These are phyloP conservation scores for Lagodon rhomboides DNA, from an alignment of 2,797 vertebrate genomes.

Conservation along the genomic window DNA sequence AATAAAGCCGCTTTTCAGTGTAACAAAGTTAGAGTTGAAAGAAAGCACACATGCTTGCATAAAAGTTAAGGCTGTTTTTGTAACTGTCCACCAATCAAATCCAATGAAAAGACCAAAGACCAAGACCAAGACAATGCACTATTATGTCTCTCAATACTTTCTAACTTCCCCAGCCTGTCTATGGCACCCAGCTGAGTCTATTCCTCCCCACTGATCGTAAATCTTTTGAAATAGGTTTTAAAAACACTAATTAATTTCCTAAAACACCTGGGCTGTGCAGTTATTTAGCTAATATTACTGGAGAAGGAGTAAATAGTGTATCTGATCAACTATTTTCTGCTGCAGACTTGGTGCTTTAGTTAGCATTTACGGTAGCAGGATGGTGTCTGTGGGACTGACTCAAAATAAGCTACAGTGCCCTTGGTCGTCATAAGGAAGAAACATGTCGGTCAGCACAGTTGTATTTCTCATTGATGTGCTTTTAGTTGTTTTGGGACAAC, in stretches of 20 bases:
- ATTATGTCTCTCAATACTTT: not conserved
- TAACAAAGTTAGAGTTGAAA: not conserved
- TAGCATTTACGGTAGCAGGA: not conserved
- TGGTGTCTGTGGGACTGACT: not conserved
- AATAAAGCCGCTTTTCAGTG: not conserved
- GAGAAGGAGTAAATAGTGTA: not conserved
- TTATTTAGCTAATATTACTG: not conserved
- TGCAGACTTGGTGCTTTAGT: not conserved
- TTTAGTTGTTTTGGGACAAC: not conserved
- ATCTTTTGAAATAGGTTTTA: not conserved
- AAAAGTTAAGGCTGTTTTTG: not conserved
- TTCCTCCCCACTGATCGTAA: not conserved
- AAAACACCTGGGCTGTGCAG: not conserved
- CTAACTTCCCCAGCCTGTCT: not conserved
- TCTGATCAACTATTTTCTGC: not conserved
- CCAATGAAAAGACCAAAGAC: not conserved
- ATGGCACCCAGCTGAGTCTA: not conserved
- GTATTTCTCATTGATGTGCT: conserved; percentile 4
- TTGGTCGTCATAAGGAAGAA: not conserved
- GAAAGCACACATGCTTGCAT: not conserved
- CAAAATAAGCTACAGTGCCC: not conserved
- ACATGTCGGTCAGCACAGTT: not conserved
- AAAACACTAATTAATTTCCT: not conserved
- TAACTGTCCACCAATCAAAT: not conserved
- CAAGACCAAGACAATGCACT: not conserved